Percentiles rank a stretch among this genome's conserved stretches.
These are phyloP conservation scores for Mormyrops attenuatus DNA, from an alignment of 2,797 vertebrate genomes.

Conservation along the genomic window DNA sequence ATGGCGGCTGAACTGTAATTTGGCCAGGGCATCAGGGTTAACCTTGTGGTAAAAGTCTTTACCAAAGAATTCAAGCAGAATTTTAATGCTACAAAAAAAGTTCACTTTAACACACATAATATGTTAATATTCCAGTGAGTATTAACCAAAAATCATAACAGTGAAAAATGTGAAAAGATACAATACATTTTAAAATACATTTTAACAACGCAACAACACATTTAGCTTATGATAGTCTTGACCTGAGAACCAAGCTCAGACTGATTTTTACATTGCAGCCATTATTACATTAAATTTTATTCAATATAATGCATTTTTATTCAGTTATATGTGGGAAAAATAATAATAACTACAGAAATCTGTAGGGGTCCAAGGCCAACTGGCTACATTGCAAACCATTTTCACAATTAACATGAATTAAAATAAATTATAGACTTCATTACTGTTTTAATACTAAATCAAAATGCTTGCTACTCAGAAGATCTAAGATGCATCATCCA, in stretches of 20 bases:
- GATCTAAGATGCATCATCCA: not conserved
- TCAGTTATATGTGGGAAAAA: not conserved
- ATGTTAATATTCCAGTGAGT: not conserved
- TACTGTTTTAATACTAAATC: not conserved
- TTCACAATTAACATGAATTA: not conserved
- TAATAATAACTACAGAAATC: not conserved
- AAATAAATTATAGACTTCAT: not conserved
- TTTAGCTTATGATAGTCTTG: not conserved
- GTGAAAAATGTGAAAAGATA: not conserved
- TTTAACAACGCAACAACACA: not conserved
- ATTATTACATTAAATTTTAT: not conserved
- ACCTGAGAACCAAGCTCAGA: not conserved
- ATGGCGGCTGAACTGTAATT: not conserved
- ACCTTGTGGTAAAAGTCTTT: conserved; percentile 41
- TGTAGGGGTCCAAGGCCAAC: not conserved
- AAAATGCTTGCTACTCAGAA: not conserved
- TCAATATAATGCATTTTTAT: not conserved
- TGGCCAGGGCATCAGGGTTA: not conserved
- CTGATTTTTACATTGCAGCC: not conserved
- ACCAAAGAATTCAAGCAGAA: not conserved
- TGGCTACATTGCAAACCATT: not conserved
- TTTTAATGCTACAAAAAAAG: not conserved
- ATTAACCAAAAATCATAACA: not conserved
- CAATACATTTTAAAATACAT: not conserved
- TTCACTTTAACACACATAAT: not conserved